Evolutionary conservation across 1,140 invertebrate genomes (phyloP).

Genomic region (Drosophila nannoptera): DNA sequence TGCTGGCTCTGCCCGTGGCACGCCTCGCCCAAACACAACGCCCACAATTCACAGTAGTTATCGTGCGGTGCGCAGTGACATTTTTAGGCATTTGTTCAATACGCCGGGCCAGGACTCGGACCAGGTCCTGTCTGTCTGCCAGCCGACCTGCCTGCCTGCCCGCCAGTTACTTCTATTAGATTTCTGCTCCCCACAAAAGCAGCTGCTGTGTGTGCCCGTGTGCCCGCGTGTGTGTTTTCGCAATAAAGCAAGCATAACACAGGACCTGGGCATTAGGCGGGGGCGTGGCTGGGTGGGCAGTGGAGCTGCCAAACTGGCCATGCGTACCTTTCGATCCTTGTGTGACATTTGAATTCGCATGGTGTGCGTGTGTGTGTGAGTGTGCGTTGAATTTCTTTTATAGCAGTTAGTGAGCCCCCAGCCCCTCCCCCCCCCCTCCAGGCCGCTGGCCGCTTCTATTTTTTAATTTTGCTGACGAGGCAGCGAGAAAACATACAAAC

Average conservation of each 20-base stretch:
- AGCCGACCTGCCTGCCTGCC: conserved; percentile 6
- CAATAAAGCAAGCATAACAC: conserved; percentile 52
- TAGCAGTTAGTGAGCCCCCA: conserved; percentile 44
- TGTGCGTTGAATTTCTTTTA: conserved; percentile 59
- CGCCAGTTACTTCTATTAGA: conserved; percentile 66
- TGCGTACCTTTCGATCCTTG: conserved; percentile 77
- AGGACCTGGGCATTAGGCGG: not conserved
- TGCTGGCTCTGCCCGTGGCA: not conserved
- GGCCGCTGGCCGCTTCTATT: conserved; percentile 56
- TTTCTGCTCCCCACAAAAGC: conserved; percentile 47
- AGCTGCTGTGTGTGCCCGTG: conserved; percentile 46
- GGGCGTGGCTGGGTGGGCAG: not conserved
- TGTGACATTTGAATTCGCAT: conserved; percentile 74
- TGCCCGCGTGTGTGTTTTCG: conserved; percentile 68
- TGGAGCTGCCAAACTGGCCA: conserved; percentile 48
- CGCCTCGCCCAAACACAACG: conserved; percentile 17
- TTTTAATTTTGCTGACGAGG: conserved; percentile 77
- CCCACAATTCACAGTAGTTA: conserved; percentile 65
- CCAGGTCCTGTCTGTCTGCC: not conserved
- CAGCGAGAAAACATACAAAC: conserved; percentile 72
- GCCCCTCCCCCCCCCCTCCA: too few species aligned
- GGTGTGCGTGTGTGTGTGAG: not conserved
- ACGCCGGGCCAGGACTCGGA: conserved; percentile 7
- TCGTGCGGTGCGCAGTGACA: conserved; percentile 66
- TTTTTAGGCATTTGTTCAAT: conserved; percentile 64